Evolutionary conservation across 2,888 invertebrate genomes (phyloP).

Genomic region (Ectropis crepuscularia): DNA sequence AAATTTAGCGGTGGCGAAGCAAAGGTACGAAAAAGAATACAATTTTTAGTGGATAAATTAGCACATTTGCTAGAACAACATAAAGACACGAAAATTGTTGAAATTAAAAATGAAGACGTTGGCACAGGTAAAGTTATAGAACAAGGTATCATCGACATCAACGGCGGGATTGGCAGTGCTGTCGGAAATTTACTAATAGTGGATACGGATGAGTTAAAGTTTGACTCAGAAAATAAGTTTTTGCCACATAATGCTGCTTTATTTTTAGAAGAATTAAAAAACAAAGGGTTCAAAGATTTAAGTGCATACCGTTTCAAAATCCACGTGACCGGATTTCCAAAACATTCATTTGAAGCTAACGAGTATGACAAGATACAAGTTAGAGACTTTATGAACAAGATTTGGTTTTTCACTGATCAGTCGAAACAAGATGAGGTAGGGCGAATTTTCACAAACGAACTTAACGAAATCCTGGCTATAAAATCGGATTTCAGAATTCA

Average conservation of each 20-base stretch:
- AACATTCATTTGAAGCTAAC: conserved; percentile 45
- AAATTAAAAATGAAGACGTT: conserved; percentile 43
- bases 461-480: conserved; percentile 35
- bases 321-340: conserved; percentile 47
- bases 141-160: conserved; percentile 42
- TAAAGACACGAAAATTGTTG: conserved; percentile 35
- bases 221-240: conserved; percentile 37
- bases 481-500: neutral
- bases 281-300: conserved; percentile 25
- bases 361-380: conserved; percentile 43
- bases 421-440: conserved; percentile 52
- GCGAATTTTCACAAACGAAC: conserved; percentile 47
- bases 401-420: conserved; percentile 58
- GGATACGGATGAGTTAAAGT: conserved; percentile 43
- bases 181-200: conserved; percentile 50
- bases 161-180: conserved; percentile 50
- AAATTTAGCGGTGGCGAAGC: conserved; percentile 18
- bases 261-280: conserved; percentile 36
- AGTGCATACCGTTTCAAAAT: conserved; percentile 30
- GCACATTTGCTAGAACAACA: conserved; percentile 23
- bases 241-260: conserved; percentile 43
- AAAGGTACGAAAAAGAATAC: too few species aligned
- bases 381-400: conserved; percentile 35
- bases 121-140: conserved; percentile 24
- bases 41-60: conserved; percentile 28